phyloP scores from a whole-genome alignment of 2,797 vertebrate genomes.

The Acanthurus lineatus region DNA sequence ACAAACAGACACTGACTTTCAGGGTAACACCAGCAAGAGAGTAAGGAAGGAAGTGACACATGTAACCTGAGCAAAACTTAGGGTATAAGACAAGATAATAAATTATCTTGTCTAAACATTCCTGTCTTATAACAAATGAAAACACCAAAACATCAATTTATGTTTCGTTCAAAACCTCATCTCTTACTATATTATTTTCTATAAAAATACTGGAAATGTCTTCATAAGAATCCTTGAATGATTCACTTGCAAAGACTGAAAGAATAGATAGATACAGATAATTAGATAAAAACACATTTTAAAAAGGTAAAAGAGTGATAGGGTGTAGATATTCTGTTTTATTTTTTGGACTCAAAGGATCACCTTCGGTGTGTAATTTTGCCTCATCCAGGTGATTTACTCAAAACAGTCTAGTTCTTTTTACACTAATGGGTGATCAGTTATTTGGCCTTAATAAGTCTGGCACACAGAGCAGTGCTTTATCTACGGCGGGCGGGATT shows the following conservation, averaged over 20 bases:
- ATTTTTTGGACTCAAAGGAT: slow-evolving; percentile 38
- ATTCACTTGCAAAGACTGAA: background rate
- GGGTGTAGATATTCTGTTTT: background rate
- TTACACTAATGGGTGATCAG: slow-evolving; percentile 60
- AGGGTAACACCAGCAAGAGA: no score
- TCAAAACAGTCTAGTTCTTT: slow-evolving; percentile 34
- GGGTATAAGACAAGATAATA: no score
- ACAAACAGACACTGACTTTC: background rate
- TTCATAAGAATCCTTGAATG: background rate
- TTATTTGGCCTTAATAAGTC: slow-evolving; percentile 60
- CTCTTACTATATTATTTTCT: background rate
- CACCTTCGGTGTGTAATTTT: slow-evolving; percentile 3
- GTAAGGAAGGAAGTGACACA: no score
- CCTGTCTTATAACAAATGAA: background rate
- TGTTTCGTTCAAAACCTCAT: background rate
- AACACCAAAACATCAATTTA: background rate
- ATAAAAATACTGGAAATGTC: background rate
- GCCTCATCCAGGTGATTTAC: slow-evolving; percentile 45
- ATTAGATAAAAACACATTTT: no score
- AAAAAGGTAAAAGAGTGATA: no score
- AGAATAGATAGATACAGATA: background rate
- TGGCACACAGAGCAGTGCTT: slow-evolving; percentile 53
- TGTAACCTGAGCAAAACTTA: no score
- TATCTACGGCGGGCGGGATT: slow-evolving; percentile 45
- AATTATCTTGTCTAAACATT: no score